A percentile compares a stretch with the other conserved stretches of the same genome.
Evolutionary conservation across 2,797 vertebrate genomes (phyloP).

Genomic region (Sandelia bainsii): DNA sequence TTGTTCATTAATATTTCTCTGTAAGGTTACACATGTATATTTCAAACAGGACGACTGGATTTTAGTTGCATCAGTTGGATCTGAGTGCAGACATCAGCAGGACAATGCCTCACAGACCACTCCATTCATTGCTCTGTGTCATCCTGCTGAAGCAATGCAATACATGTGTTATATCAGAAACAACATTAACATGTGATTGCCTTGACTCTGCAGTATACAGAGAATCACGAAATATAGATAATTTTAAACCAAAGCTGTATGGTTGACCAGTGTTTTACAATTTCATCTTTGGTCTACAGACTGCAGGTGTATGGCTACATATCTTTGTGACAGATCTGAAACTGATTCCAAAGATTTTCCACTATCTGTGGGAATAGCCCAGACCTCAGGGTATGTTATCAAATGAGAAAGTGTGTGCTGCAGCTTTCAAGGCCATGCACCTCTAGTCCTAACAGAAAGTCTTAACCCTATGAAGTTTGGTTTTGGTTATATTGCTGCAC

Average conservation of each 20-base stretch:
- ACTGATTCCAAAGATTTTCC: not conserved
- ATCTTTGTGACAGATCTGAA: not conserved
- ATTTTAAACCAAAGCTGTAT: not conserved
- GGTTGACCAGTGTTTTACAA: not conserved
- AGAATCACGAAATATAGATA: not conserved
- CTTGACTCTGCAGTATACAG: not conserved
- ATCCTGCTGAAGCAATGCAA: conserved; percentile 67
- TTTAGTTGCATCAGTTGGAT: conserved; percentile 19
- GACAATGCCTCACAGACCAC: conserved; percentile 50
- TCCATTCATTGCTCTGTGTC: conserved; percentile 39
- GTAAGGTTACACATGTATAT: conserved; percentile 1
- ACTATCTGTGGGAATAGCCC: conserved; percentile 68
- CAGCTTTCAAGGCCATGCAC: conserved; percentile 48
- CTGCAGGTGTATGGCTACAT: not conserved
- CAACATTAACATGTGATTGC: conserved; percentile 48
- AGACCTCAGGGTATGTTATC: conserved; percentile 65
- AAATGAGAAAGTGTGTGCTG: conserved; percentile 26
- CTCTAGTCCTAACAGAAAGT: conserved; percentile 16
- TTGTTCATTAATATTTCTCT: not conserved
- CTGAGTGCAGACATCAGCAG: conserved; percentile 19
- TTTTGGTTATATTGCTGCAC: not conserved
- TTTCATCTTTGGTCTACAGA: not conserved
- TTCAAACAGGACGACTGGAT: conserved; percentile 18
- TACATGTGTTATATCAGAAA: conserved; percentile 77
- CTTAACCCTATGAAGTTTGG: not conserved